phyloP scores from a whole-genome alignment of 1,140 invertebrate species.

The Ylistrum balloti region DNA sequence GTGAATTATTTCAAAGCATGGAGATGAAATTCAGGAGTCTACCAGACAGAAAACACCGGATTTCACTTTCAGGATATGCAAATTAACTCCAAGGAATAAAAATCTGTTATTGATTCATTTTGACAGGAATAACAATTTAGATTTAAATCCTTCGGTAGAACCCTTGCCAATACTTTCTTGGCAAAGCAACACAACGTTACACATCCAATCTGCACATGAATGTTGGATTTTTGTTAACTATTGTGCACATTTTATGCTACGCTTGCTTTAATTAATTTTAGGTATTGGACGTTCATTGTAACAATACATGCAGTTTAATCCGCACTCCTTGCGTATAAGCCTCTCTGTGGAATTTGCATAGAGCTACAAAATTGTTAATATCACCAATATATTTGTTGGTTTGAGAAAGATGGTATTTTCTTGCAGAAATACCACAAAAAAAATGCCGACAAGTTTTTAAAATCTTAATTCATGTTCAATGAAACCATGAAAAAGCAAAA shows the following conservation, averaged over 20 bases:
- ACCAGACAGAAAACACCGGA: not conserved
- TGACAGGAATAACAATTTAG: conserved; percentile 3
- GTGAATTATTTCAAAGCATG: too few relatives aligned
- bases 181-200: not conserved
- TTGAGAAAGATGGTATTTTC: too few relatives aligned
- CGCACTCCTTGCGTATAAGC: too few relatives aligned
- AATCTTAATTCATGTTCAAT: too few relatives aligned
- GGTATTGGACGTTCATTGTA: not conserved
- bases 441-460: too few relatives aligned
- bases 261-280: conserved; percentile 15
- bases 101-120: conserved; percentile 40
- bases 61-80: not conserved
- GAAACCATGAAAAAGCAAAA: too few relatives aligned
- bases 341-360: too few relatives aligned
- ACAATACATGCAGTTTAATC: too few relatives aligned
- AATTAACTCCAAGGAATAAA: not conserved
- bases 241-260: not conserved
- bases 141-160: not conserved
- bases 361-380: too few relatives aligned
- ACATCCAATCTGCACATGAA: not conserved
- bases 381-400: too few relatives aligned
- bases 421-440: too few relatives aligned
- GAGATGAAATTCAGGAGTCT: too few relatives aligned
- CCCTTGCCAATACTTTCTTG: not conserved
- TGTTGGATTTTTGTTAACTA: not conserved